These are phyloP conservation scores for Columba janthina DNA, from an alignment of 2,113 vertebrate genomes.

Conservation along the genomic window DNA sequence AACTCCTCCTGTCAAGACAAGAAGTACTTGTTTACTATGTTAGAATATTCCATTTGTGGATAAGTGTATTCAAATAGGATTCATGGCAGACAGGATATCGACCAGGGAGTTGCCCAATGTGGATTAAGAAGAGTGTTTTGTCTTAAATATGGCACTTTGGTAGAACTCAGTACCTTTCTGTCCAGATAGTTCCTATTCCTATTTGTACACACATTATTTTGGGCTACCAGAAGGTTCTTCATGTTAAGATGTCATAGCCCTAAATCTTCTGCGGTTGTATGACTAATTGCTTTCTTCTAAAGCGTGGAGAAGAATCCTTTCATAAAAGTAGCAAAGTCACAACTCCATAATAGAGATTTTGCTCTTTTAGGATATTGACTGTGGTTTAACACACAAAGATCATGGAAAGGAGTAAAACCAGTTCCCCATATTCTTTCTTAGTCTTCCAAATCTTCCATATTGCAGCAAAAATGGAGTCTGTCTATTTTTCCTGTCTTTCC, in stretches of 20 bases:
- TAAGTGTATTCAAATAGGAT: not conserved
- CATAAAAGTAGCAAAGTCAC: not conserved
- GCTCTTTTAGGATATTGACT: not conserved
- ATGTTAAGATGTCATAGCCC: not conserved
- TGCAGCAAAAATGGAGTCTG: not conserved
- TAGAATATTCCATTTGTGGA: not conserved
- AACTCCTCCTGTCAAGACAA: not conserved
- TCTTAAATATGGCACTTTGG: not conserved
- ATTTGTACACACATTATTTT: not conserved
- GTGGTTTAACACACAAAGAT: not conserved
- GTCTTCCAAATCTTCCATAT: not conserved
- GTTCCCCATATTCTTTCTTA: not conserved
- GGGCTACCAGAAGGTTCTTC: not conserved
- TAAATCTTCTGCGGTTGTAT: not conserved
- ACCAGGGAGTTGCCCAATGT: not conserved
- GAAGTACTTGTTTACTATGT: not conserved
- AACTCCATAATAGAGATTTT: not conserved
- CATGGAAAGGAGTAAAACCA: not conserved
- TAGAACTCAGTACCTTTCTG: not conserved
- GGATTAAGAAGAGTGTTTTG: not conserved
- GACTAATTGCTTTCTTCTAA: not conserved
- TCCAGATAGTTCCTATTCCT: not conserved
- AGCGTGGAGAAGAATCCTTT: not conserved
- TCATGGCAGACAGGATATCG: not conserved
- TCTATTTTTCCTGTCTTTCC: not conserved